Conservation (phyloP, 1,140 invertebrate genomes). For the Atta cephalotes region DNA sequence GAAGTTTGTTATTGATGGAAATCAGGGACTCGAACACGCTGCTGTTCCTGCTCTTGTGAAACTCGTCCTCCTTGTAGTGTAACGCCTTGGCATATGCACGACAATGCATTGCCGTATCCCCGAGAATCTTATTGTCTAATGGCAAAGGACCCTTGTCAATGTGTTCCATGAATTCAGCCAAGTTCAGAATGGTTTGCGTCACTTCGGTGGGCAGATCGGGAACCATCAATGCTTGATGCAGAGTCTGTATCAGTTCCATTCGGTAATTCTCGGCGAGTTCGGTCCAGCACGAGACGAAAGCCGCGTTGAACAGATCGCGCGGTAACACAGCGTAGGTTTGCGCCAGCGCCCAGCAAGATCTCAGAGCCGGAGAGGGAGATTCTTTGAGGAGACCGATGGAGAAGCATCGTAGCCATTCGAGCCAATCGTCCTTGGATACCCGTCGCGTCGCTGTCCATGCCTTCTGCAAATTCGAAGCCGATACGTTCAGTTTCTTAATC, state of each 20-base stretch:
- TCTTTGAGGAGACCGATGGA: slow-evolving; percentile 98
- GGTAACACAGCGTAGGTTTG: slow-evolving; percentile 97
- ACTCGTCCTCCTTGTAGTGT: slow-evolving; percentile 99
- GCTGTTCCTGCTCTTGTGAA: slow-evolving; percentile 89
- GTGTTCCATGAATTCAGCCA: slow-evolving; percentile 99
- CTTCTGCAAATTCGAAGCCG: slow-evolving; percentile 93
- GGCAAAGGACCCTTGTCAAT: slow-evolving; percentile 98
- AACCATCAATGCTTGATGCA: slow-evolving; percentile 96
- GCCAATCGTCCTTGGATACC: slow-evolving; percentile 99
- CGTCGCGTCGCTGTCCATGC: slow-evolving; percentile 96
- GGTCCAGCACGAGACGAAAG: slow-evolving; percentile 99
- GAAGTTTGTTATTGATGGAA: slow-evolving; percentile 99
- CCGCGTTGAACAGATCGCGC: slow-evolving; percentile 98
- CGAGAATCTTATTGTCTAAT: slow-evolving; percentile 93
- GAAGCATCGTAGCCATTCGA: slow-evolving; percentile 97
- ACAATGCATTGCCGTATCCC: slow-evolving; percentile 94
- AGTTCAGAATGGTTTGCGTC: slow-evolving; percentile 98
- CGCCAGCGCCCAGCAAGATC: slow-evolving; percentile 96
- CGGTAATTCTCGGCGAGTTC: slow-evolving; percentile 94
- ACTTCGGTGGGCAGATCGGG: slow-evolving; percentile 97
- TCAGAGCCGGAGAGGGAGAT: slow-evolving; percentile 96
- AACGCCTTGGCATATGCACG: slow-evolving; percentile 97
- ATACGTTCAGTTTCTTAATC: slow-evolving; percentile 93
- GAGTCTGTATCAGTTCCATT: slow-evolving; percentile 93
- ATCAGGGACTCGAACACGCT: slow-evolving; percentile 97